Evolutionary conservation across 2,888 invertebrate genomes (phyloP), one percentile per base, ranked within the genome.

Genomic region (Mythimna pallens): DNA sequence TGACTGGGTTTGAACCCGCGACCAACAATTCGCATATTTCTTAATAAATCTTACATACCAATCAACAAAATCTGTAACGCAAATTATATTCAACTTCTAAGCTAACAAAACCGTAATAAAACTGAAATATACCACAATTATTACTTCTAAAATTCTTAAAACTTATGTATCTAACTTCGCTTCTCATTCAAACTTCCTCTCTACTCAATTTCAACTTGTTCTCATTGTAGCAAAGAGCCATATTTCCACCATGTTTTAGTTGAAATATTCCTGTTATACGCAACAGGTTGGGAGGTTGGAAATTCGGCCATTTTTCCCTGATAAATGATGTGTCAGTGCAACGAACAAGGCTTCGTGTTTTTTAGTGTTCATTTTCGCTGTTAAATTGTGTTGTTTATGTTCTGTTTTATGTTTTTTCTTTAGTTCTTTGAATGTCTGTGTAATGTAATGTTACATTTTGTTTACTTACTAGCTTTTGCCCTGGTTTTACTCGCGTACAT

Each of bases 311-410:
- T 65, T 47, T 69, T 67, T 58, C 47, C 36, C 30, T 86, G 77
- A 86, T 83, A 76, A 83, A 84, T 70, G 80, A 75, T 30, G 66
- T 80, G 75, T 77, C 81, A 72, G 70, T 62, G 25, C 65, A 76
- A 65, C 34, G 65, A 66, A 67, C 54, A 68, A n/a, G 58, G 57
- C 17, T 59, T 76, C 70, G 43, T 68, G 58, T 71, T 66, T 72
- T 78, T 79, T 67, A 43, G 65, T 65, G 67, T 67, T 75, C 71
- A 78, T 82, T 78, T 80, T 63, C 50, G 73, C 22, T 52, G 59
- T 30, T 47, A 58, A 65, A 73, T 80, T 66, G 77, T 72, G 40
- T 58, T 65, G 62, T 67, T 70, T 61, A 5, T 6, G 10, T 5
- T 25, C 22, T 70, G 43, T 64, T 76, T 50, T 81, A 43, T 30